phyloP scores from a whole-genome alignment of 2,797 vertebrate species.

The Mionectes olivaceus region DNA sequence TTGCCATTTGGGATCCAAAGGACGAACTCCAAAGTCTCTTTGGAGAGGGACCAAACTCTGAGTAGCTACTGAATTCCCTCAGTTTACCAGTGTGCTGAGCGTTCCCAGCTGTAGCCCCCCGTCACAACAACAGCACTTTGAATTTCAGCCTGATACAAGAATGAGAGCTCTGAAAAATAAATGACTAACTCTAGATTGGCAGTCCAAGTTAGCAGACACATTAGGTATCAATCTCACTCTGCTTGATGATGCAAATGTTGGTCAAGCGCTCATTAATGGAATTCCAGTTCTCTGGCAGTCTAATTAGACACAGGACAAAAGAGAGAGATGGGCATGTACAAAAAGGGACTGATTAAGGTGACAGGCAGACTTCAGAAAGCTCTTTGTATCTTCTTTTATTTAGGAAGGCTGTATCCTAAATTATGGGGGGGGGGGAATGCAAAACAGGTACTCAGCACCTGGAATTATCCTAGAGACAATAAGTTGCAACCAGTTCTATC shows the following conservation, averaged over 20 bases:
- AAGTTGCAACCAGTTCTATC: neutral
- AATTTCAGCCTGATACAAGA: neutral
- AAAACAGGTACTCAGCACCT: neutral
- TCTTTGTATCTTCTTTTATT: neutral
- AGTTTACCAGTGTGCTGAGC: neutral
- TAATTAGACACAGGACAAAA: neutral
- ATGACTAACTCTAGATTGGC: neutral
- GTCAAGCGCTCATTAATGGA: neutral
- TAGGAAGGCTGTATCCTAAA: neutral
- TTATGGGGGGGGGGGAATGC: neutral
- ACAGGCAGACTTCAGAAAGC: neutral
- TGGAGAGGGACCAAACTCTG: neutral
- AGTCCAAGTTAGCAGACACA: neutral
- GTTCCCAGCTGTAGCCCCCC: neutral
- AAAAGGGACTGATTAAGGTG: neutral
- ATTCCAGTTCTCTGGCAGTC: neutral
- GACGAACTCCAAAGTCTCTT: neutral
- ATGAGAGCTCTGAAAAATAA: neutral
- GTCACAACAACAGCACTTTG: rapidly evolving
- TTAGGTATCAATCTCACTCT: neutral
- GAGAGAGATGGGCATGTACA: neutral
- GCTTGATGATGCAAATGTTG: neutral
- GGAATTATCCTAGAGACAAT: neutral
- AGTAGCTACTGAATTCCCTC: neutral
- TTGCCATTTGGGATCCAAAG: neutral